Conservation (phyloP, 2,888 invertebrate genomes). For the Dolomedes plantarius region DNA sequence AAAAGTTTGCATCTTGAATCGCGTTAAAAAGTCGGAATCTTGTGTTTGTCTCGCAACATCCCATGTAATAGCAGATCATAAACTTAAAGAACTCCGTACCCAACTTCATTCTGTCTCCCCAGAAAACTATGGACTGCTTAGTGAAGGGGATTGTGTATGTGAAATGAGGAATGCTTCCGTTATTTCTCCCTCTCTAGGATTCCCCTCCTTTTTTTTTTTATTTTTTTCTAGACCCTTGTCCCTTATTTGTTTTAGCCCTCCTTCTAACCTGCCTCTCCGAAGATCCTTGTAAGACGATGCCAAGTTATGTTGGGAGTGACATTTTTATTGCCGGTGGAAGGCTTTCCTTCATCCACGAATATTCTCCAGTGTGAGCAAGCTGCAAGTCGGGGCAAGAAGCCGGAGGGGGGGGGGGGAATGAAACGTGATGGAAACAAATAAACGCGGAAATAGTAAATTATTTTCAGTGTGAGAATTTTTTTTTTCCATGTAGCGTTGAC, state of each 20-base stretch:
- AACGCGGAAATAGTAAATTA: slow-evolving; percentile 18
- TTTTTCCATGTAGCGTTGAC: too few species aligned
- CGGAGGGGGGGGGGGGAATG: background rate
- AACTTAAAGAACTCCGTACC: too few species aligned
- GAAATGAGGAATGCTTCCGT: slow-evolving; percentile 3
- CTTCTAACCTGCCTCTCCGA: background rate
- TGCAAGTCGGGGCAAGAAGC: background rate
- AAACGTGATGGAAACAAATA: background rate
- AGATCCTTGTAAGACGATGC: background rate
- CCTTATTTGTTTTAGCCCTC: slow-evolving; percentile 21
- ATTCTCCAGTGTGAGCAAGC: background rate
- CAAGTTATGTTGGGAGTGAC: slow-evolving; percentile 6
- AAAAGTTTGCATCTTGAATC: too few species aligned
- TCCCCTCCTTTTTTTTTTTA: background rate
- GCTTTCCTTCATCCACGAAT: background rate
- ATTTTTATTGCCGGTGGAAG: slow-evolving; percentile 3
- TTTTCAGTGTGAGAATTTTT: background rate
- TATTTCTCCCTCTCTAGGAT: background rate
- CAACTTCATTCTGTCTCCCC: too few species aligned
- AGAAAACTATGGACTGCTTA: too few species aligned
- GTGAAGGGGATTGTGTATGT: too few species aligned
- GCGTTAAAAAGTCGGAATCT: too few species aligned
- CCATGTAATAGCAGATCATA: too few species aligned
- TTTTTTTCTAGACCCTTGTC: background rate
- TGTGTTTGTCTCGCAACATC: too few species aligned